Conservation (phyloP, 2,888 invertebrate species). For the Himalopsyche kuldschensis region DNA sequence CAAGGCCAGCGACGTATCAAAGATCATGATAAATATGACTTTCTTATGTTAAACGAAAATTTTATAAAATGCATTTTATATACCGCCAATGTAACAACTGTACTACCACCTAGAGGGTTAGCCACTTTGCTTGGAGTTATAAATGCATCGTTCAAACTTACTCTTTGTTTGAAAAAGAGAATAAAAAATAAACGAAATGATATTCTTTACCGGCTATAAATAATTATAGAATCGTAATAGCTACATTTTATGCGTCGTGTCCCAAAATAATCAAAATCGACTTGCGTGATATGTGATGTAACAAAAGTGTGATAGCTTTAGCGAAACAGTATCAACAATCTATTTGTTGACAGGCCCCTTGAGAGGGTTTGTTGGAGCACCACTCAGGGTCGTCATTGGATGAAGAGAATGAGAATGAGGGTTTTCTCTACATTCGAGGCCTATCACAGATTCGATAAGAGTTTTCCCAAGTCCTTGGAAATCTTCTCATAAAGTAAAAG, state of each 20-base stretch:
- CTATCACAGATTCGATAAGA: neutral
- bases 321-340: neutral
- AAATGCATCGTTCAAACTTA: too few relatives aligned
- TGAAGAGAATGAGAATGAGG: neutral
- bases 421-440: neutral
- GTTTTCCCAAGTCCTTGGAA: neutral
- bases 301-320: constrained; percentile 1
- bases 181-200: too few relatives aligned
- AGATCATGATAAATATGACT: too few relatives aligned
- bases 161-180: too few relatives aligned
- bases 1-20: too few relatives aligned
- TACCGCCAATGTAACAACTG: too few relatives aligned
- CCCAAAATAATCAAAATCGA: neutral
- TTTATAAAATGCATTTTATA: too few relatives aligned
- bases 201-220: too few relatives aligned
- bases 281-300: neutral
- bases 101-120: too few relatives aligned
- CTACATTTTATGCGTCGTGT: neutral
- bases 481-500: constrained; percentile 1
- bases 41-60: too few relatives aligned
- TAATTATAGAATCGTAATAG: too few relatives aligned
- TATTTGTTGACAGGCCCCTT: neutral
- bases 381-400: neutral
- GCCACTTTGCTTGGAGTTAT: too few relatives aligned
- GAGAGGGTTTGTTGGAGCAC: neutral